Base-by-base conservation (phyloP, 2,888 invertebrate species). In the Apotomis betuletana region DNA sequence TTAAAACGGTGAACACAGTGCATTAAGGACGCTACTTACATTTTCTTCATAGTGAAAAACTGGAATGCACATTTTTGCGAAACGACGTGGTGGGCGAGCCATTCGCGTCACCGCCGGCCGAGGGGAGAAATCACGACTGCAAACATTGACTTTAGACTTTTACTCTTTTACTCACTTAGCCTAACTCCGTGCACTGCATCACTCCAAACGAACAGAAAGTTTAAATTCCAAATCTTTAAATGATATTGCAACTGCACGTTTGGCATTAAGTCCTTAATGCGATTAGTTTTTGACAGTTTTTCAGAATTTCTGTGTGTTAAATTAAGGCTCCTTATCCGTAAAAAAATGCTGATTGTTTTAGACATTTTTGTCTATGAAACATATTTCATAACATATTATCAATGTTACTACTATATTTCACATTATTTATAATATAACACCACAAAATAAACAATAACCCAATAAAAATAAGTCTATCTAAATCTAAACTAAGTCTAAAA, bases 61-160 rank as follows among this genome's bases (percentile, higher is more conserved):
- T 78, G 77, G 76, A 81, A 85, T 85, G 83, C 82, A 85, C 83
- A 84, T 83, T 86, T 82, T 79, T 77, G 76, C 78, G 74, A 75
- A 77, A 74, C 74, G 72, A 69, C 75, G 74, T 69, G 74, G 71
- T 75, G 76, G 75, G 75, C 77, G 77, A 77, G 73, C 75, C 75
- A 75, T 82, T 79, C 81, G 82, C 87, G 88, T 88, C 89, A 88
- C 87, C 78, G 85, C 75, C 85, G 82, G 82, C 78, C 85, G 84
- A 87, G 85, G 85, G 84, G 84, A 82, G 85, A 91, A 92, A 92
- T 93, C 92, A 92, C 90, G 90, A 85, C 85, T 77, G 92, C 92
- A 91, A 92, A 93, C 90, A 92, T 92, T 92, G 92, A 92, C 93
- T 91, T 87, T 90, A 85, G 85, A 89, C 88, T 91, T 92, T 92